Evolutionary conservation across 1,140 invertebrate species (phyloP).

Genomic region (Solenopsis invicta): DNA sequence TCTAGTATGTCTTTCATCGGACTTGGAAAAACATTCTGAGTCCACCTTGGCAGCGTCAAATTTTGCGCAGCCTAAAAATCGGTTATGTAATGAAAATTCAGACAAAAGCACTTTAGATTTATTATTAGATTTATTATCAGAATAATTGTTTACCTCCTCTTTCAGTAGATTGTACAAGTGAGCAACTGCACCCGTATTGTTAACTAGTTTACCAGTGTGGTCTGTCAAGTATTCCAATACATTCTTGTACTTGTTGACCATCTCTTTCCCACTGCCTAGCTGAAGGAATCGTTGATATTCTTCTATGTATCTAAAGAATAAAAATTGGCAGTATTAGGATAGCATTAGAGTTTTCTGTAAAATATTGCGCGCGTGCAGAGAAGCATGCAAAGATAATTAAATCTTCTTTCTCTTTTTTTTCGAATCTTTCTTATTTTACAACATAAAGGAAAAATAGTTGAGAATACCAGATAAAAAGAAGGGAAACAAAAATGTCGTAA

Average conservation of each 20-base stretch:
- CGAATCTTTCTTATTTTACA: neutral
- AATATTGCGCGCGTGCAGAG: neutral
- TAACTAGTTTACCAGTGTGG: constrained; percentile 79
- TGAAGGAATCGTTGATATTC: constrained; percentile 73
- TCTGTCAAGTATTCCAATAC: constrained; percentile 81
- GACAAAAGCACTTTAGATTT: constrained; percentile 1
- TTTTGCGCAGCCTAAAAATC: constrained; percentile 80
- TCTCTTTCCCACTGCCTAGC: constrained; percentile 66
- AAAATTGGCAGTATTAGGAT: neutral
- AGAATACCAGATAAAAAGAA: constrained; percentile 8
- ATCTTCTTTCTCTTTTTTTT: neutral
- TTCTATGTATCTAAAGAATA: constrained; percentile 76
- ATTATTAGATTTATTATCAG: neutral
- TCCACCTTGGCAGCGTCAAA: constrained; percentile 83
- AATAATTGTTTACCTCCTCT: constrained; percentile 77
- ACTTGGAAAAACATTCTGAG: constrained; percentile 79
- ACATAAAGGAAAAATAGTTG: neutral
- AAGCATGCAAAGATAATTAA: neutral
- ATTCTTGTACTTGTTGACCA: constrained; percentile 77
- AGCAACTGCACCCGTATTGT: constrained; percentile 74
- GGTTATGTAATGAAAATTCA: neutral
- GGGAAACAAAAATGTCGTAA: neutral
- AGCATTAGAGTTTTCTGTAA: neutral
- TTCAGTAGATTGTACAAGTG: constrained; percentile 84
- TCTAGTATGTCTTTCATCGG: constrained; percentile 82